A percentile compares a stretch with the other conserved stretches of the same genome.
Conservation (phyloP, 1,140 invertebrate species). For the Drosophila chauvacae region DNA sequence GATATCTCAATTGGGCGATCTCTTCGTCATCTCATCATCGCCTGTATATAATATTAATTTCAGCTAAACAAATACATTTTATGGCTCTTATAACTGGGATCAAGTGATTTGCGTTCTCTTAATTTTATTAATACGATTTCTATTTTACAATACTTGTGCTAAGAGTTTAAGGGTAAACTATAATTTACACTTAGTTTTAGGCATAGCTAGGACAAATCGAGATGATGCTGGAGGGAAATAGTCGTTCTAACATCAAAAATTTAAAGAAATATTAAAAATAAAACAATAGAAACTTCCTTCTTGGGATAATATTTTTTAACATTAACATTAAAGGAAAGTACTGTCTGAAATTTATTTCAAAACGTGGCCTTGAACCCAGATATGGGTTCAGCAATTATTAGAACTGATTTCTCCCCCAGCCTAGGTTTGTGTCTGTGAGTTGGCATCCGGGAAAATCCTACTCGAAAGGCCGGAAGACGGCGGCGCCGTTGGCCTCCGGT, state of each 20-base stretch:
- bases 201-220: constrained; percentile 23
- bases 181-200: constrained; percentile 58
- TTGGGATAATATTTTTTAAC: not conserved
- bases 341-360: not conserved
- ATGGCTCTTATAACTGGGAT: constrained; percentile 63
- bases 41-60: constrained; percentile 57
- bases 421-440: constrained; percentile 5
- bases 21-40: constrained; percentile 40
- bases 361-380: not conserved
- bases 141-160: constrained; percentile 76
- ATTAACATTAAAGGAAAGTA: too few species aligned
- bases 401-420: not conserved
- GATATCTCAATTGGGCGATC: constrained; percentile 63
- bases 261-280: not conserved
- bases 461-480: constrained; percentile 74
- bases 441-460: constrained; percentile 5
- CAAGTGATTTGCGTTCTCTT: constrained; percentile 17
- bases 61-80: constrained; percentile 69
- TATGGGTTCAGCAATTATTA: not conserved
- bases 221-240: constrained; percentile 6
- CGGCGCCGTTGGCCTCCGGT: constrained; percentile 38
- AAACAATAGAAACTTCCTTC: not conserved
- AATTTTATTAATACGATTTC: constrained; percentile 17
- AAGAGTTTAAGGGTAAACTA: constrained; percentile 40
- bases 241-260: constrained; percentile 12